These are phyloP conservation scores for Melanotaenia boesemani DNA, from an alignment of 2,797 vertebrate genomes.

Conservation along the genomic window DNA sequence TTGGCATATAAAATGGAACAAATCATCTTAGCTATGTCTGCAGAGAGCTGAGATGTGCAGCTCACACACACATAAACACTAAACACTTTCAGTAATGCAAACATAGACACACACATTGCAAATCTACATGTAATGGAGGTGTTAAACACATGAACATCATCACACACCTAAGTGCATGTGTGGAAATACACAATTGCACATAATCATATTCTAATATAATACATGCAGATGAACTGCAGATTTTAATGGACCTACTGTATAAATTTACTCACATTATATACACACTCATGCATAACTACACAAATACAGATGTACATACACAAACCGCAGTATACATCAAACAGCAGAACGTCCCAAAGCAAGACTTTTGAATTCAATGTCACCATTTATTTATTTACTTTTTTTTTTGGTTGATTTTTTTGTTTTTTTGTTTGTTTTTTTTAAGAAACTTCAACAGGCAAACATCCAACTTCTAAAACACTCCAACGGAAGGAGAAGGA, in stretches of 20 bases:
- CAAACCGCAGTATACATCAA: constrained; percentile 54
- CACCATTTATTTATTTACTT: constrained; percentile 14
- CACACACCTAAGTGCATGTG: constrained; percentile 9
- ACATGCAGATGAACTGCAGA: constrained; percentile 35
- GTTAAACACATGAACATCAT: constrained; percentile 13
- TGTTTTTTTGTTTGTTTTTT: constrained; percentile 39
- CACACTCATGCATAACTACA: constrained; percentile 33
- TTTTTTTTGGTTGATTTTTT: constrained; percentile 7
- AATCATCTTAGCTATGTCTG: constrained; percentile 91
- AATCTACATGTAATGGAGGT: constrained; percentile 7
- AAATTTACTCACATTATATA: constrained; percentile 44
- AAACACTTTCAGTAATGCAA: constrained; percentile 15
- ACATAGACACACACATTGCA: not conserved
- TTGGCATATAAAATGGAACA: constrained; percentile 95
- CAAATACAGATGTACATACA: constrained; percentile 56
- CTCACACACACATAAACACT: constrained; percentile 19
- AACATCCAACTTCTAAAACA: constrained; percentile 54
- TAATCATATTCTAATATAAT: constrained; percentile 3
- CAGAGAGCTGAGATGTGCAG: constrained; percentile 90
- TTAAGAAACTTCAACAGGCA: constrained; percentile 7
- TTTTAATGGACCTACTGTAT: constrained; percentile 60
- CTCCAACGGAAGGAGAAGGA: constrained; percentile 26
- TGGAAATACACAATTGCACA: constrained; percentile 10
- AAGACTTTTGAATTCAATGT: constrained; percentile 62
- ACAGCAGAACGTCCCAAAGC: constrained; percentile 69